Percentiles rank a stretch among this genome's conserved stretches.
Evolutionary conservation across 2,888 invertebrate genomes (phyloP).

Genomic region (Platynereis dumerilii): DNA sequence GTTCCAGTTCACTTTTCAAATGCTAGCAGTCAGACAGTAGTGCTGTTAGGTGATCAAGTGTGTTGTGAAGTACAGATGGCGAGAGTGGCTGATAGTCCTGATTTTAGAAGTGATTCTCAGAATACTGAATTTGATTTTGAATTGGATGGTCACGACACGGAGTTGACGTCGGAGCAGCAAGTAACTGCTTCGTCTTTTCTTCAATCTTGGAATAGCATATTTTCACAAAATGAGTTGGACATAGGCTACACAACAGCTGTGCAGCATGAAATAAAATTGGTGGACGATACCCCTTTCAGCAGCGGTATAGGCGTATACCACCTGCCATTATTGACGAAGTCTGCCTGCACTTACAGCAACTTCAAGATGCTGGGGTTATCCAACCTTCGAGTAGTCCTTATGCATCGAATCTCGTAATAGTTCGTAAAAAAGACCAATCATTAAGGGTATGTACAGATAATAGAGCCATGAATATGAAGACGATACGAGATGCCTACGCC

Average conservation of each 20-base stretch:
- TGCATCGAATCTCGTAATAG: background rate
- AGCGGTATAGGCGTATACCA: constrained; percentile 2
- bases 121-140: no score
- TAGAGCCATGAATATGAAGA: background rate
- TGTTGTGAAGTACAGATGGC: no score
- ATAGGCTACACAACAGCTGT: background rate
- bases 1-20: no score
- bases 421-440: background rate
- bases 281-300: background rate
- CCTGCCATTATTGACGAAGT: background rate
- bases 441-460: background rate
- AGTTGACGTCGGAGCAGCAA: no score
- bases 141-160: no score
- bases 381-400: background rate
- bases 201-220: background rate
- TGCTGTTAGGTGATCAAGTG: no score
- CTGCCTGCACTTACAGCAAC: background rate
- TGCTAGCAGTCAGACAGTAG: no score
- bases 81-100: no score
- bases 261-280: constrained; percentile 3
- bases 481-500: background rate
- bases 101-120: no score
- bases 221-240: constrained; percentile 3
- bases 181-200: no score
- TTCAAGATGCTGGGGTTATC: constrained; percentile 3